Evolutionary conservation across 2,888 invertebrate species (phyloP), one percentile per base, ranked within the genome.

Genomic region (Cerceris ruficornis): DNA sequence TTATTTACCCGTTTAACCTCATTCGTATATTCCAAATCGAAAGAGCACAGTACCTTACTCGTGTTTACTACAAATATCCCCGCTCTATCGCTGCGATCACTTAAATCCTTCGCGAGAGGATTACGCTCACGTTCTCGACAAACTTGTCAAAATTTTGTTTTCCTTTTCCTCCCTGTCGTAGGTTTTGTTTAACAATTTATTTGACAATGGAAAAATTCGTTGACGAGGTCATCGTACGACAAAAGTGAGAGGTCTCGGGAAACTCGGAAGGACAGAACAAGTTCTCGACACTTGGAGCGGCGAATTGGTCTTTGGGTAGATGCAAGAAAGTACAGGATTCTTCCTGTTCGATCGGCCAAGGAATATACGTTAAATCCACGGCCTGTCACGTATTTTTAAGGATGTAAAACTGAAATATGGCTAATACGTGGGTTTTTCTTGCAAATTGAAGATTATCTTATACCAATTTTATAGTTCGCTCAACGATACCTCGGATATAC

Each of bases 241-340:
- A 90, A 91, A 91, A 91, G 91, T 91, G 90, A 91, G 90, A 91
- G 91, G 91, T 86, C 69, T 76, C 58, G 73, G 50, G 61, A 80
- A 85, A 85, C 86, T 86, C 85, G 86, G 85, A 85, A 85, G 80
- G 78, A 80, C 79, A 68, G 62, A 86, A 86, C 85, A 65, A 78
- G 82, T 86, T 86, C 85, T 79, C 13, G 72, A 64, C 77, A 77
- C 77, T 72, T 72, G 80, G 60, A 28, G 69, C 73, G 58, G 50
- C 62, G 67, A 69, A 70, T 54, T 41, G 67, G 69, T 73, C 69
- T 41, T 74, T 11, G 15, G 28, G 28, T 28, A 28, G 28, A 28
- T 28, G 28, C 28, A 28, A 28, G 28, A 2, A 28, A 28, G 4
- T 28, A 4, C 28, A 49, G 54, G 42, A 68, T 69, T 77, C 71